phyloP scores from a whole-genome alignment of 2,113 vertebrate species.

The Equus quagga region DNA sequence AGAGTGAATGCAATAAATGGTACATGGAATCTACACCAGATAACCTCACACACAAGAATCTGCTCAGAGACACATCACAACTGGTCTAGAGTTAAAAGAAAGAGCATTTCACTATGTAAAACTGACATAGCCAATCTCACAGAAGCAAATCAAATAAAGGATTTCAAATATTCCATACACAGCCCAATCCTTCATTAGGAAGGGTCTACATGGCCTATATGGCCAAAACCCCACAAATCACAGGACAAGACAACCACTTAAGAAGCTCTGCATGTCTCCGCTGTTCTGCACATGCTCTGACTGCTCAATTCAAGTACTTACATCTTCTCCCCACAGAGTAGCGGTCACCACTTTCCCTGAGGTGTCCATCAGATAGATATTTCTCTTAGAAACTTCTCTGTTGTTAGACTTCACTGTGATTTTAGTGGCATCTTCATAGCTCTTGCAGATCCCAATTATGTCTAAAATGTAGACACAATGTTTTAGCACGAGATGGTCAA shows the following conservation, averaged over 20 bases:
- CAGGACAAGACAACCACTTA: background rate
- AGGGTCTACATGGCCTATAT: background rate
- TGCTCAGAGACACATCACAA: background rate
- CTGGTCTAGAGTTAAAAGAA: background rate
- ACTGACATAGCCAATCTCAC: background rate
- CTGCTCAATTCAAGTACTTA: slow-evolving; percentile 78
- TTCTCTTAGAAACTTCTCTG: slow-evolving; percentile 96
- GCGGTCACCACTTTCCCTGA: slow-evolving; percentile 94
- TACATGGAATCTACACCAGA: background rate
- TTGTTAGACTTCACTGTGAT: slow-evolving; percentile 93
- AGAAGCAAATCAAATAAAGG: slow-evolving; percentile 14
- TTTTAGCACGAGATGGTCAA: slow-evolving; percentile 46
- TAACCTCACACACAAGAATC: background rate
- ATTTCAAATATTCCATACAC: background rate
- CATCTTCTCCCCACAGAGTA: slow-evolving; percentile 97
- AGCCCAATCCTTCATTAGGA: background rate
- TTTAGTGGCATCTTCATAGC: slow-evolving; percentile 93
- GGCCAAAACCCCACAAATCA: background rate
- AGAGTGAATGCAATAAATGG: background rate
- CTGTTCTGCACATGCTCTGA: background rate
- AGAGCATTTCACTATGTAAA: background rate
- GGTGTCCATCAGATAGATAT: slow-evolving; percentile 94
- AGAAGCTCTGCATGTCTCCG: background rate
- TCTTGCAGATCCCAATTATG: slow-evolving; percentile 97
- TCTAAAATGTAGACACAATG: slow-evolving; percentile 88